Evolutionary conservation across 2,888 invertebrate genomes (phyloP), one percentile per base, ranked within the genome.

Genomic region (Zeuzera pyrina): DNA sequence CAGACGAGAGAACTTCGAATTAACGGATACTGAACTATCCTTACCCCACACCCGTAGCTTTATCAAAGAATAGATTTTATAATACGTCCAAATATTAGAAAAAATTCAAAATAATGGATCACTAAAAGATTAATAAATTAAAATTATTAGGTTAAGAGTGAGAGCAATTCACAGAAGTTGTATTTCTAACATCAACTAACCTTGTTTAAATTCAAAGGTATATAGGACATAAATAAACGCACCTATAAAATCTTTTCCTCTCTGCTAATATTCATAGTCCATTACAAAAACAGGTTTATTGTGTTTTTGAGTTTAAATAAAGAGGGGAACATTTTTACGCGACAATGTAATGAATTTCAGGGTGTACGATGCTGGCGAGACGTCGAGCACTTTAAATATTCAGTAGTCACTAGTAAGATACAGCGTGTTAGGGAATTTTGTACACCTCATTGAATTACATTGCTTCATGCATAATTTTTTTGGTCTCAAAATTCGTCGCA

Each of bases 251-350:
- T 33, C 33, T 39, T 45, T 46, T 42, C 45, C 50, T 36, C 38
- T 64, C 63, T 46, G 61, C 61, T 57, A 70, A 74, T 70, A 73
- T 76, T 69, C 70, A 76, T 70, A 67, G 66, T 49, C 69, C 60
- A 70, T 78, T 74, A 76, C 66, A 67, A 42, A 61, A 64, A 51
- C 49, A 64, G 70, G 65, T 78, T 79, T 79, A 81, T 77, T 73
- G 78, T 77, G 73, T 74, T 78, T 78, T 74, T 70, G 63, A 62
- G 71, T 70, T 81, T 77, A 79, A 78, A 78, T 73, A 74, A 78
- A 72, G 67, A 67, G 67, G 65, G 73, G 46, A 50, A 58, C 49
- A 46, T 74, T 77, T 76, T 77, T 77, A 70, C 60, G 59, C 54
- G 53, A 44, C 44, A 41, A 45, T 38, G 67, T 78, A 79, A 78